Percentiles rank a stretch among this genome's conserved stretches.
These are phyloP conservation scores for Lordiphosa andalusiaca DNA, from an alignment of 2,888 invertebrate species.

Conservation along the genomic window DNA sequence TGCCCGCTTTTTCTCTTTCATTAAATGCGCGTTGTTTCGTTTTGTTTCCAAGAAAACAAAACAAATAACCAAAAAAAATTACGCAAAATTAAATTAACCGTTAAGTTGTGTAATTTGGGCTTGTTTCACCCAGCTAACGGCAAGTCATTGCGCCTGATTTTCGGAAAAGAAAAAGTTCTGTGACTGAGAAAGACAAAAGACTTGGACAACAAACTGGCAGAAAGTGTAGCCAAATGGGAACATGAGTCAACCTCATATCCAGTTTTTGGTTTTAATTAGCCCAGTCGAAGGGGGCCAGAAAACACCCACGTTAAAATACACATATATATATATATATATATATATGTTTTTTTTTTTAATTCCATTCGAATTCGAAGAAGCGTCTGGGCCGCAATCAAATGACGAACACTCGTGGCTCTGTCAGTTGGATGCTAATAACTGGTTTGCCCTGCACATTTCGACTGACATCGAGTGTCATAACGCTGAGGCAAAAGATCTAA, in stretches of 20 bases:
- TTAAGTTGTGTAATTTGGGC: slow-evolving; percentile 62
- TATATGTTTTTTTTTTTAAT: too few relatives aligned
- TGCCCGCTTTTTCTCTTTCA: slow-evolving; percentile 29
- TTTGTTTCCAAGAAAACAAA: slow-evolving; percentile 23
- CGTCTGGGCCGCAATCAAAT: not conserved
- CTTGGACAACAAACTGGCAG: slow-evolving; percentile 52
- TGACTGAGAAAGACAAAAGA: slow-evolving; percentile 46
- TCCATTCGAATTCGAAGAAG: slow-evolving; percentile 1
- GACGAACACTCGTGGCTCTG: not conserved
- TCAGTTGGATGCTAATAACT: slow-evolving; percentile 19
- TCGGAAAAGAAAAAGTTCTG: slow-evolving; percentile 19
- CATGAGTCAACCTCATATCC: slow-evolving; percentile 55
- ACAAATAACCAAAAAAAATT: slow-evolving; percentile 31
- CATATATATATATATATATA: too few relatives aligned
- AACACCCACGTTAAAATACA: slow-evolving; percentile 33
- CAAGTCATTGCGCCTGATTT: slow-evolving; percentile 54
- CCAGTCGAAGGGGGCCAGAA: slow-evolving; percentile 39
- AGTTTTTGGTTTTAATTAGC: slow-evolving; percentile 55
- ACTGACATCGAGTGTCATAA: slow-evolving; percentile 61
- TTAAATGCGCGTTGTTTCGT: slow-evolving; percentile 44
- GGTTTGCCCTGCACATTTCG: slow-evolving; percentile 23
- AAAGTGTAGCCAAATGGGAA: slow-evolving; percentile 25
- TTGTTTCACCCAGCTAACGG: slow-evolving; percentile 34
- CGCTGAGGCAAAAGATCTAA: slow-evolving; percentile 34
- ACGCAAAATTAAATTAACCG: slow-evolving; percentile 57